phyloP scores from a whole-genome alignment of 2,797 vertebrate genomes.

The Platalea minor region DNA sequence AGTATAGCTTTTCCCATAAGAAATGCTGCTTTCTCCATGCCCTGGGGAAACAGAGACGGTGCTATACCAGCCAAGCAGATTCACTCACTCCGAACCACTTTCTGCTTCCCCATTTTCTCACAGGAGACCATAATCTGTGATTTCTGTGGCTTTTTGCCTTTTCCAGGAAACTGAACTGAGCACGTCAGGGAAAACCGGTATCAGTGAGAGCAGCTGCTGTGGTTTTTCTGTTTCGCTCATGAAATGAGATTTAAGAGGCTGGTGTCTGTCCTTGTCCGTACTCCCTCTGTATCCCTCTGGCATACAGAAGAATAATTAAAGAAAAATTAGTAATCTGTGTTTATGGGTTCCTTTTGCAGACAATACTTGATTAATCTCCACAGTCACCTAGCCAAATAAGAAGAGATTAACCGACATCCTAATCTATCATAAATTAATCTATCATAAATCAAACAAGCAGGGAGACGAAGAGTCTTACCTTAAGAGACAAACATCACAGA shows the following conservation, averaged over 20 bases:
- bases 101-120: background rate
- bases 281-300: background rate
- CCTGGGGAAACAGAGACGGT: slow-evolving; percentile 39
- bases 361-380: slow-evolving; percentile 1
- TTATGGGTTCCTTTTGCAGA: background rate
- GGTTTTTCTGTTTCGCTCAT: background rate
- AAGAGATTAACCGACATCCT: slow-evolving; percentile 1
- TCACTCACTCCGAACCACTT: background rate
- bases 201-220: background rate
- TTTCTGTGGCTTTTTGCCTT: background rate
- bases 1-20: slow-evolving; percentile 71
- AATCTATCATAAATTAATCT: slow-evolving; percentile 17
- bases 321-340: slow-evolving; percentile 1
- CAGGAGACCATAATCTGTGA: background rate
- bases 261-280: background rate
- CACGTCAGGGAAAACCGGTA: background rate
- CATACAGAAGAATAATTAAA: background rate
- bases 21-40: slow-evolving; percentile 74
- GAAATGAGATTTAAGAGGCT: background rate
- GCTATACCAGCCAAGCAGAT: background rate
- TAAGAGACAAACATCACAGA: background rate
- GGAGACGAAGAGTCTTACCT: background rate
- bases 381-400: background rate
- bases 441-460: background rate
- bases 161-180: background rate